A percentile compares a stretch with the other conserved stretches of the same genome.
These are phyloP conservation scores for Cricetomys ansorgei DNA, from an alignment of 2,113 vertebrate species.

Conservation along the genomic window DNA sequence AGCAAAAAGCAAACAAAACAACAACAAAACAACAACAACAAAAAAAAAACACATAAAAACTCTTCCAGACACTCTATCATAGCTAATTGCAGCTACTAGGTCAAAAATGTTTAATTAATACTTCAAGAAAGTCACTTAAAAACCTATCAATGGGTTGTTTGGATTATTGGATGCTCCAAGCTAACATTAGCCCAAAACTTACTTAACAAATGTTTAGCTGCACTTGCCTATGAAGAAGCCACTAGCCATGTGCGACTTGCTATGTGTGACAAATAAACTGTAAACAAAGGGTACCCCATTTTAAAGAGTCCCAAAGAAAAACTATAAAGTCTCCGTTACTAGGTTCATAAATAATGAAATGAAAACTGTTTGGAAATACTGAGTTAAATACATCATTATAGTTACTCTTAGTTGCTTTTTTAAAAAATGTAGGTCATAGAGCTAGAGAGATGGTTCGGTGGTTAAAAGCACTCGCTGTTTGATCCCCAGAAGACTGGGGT, in stretches of 20 bases:
- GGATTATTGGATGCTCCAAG: not conserved
- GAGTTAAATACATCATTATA: conserved; percentile 4
- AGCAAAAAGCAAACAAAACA: not conserved
- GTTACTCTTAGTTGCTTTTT: not conserved
- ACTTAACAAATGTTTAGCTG: not conserved
- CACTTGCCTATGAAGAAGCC: not conserved
- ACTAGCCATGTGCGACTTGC: not conserved
- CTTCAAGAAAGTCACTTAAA: conserved; percentile 30
- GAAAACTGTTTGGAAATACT: not conserved
- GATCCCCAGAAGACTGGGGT: not conserved
- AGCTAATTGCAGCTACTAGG: not conserved
- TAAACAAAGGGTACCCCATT: not conserved
- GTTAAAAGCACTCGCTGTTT: not conserved
- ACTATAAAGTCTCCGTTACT: not conserved
- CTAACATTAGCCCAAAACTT: not conserved
- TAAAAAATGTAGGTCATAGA: not conserved
- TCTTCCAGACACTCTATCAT: not conserved
- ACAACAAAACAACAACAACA: too few species aligned
- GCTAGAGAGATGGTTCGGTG: not conserved
- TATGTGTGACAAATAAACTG: not conserved
- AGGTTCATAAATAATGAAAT: conserved; percentile 3
- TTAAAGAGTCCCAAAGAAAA: not conserved
- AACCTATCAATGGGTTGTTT: not conserved
- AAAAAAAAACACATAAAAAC: not conserved
- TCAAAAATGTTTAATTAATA: not conserved